phyloP scores from a whole-genome alignment of 2,113 vertebrate genomes.

The Anarrhichthys ocellatus region DNA sequence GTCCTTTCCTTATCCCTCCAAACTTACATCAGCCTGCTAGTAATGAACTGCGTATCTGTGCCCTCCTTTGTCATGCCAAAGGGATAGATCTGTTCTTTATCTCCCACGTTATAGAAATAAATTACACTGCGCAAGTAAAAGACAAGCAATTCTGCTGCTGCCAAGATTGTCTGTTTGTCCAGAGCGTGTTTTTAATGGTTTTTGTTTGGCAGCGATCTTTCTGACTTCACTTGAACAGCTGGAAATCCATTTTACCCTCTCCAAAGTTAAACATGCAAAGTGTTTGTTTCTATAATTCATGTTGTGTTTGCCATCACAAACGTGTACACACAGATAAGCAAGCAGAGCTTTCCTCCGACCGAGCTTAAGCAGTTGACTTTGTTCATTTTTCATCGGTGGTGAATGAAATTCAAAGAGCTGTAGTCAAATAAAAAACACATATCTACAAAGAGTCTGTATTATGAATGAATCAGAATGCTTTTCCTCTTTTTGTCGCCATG shows the following conservation, averaged over 20 bases:
- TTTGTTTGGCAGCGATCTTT: constrained; percentile 50
- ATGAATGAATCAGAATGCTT: constrained; percentile 9
- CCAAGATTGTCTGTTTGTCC: constrained; percentile 48
- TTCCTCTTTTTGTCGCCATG: not conserved
- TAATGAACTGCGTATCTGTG: constrained; percentile 58
- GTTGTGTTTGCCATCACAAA: constrained; percentile 55
- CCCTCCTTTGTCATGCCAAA: constrained; percentile 51
- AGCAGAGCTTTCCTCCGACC: constrained; percentile 22
- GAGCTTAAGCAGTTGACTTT: constrained; percentile 39
- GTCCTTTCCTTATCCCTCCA: constrained; percentile 18
- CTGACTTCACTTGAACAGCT: constrained; percentile 56
- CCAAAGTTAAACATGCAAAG: constrained; percentile 63
- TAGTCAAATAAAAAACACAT: constrained; percentile 27
- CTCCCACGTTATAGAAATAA: constrained; percentile 56
- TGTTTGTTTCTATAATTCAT: constrained; percentile 70
- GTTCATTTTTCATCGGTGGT: constrained; percentile 36
- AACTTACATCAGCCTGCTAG: constrained; percentile 28
- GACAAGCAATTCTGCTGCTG: constrained; percentile 49
- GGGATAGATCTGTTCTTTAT: constrained; percentile 56
- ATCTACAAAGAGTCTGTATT: constrained; percentile 20
- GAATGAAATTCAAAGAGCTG: constrained; percentile 47
- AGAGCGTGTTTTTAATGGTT: constrained; percentile 15
- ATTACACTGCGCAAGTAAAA: constrained; percentile 33
- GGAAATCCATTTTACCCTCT: constrained; percentile 46
- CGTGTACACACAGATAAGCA: constrained; percentile 53